These are phyloP conservation scores for Artibeus lituratus DNA, from an alignment of 2,797 vertebrate genomes.

Conservation along the genomic window DNA sequence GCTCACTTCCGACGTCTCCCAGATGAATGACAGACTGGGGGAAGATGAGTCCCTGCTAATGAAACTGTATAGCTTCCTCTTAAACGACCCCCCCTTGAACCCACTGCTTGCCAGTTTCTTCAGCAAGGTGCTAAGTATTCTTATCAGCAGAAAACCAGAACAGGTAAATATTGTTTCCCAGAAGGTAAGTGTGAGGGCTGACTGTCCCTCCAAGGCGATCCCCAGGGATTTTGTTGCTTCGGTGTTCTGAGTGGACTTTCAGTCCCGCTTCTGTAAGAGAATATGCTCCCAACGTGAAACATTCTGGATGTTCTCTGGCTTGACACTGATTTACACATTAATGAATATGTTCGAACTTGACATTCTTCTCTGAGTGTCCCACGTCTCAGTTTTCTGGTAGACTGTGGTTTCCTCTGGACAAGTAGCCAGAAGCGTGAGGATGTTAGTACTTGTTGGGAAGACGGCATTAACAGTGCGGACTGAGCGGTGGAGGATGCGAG, in stretches of 20 bases:
- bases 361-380: neutral
- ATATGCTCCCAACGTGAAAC: neutral
- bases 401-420: neutral
- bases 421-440: neutral
- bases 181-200: constrained; percentile 55
- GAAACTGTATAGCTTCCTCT: constrained; percentile 95
- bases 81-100: constrained; percentile 93
- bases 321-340: no score
- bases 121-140: constrained; percentile 98
- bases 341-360: neutral
- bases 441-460: neutral
- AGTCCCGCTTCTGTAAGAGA: neutral
- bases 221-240: neutral
- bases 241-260: neutral
- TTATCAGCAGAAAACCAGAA: constrained; percentile 98
- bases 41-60: constrained; percentile 95
- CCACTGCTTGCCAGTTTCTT: constrained; percentile 98
- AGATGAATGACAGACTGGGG: constrained; percentile 96
- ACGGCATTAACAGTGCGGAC: fast-evolving
- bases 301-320: neutral
- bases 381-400: neutral
- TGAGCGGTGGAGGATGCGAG: neutral
- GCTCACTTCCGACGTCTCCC: constrained; percentile 96
- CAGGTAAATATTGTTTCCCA: constrained; percentile 85
- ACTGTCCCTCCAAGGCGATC: neutral